phyloP scores from a whole-genome alignment of 1,140 invertebrate genomes.

The Camponotus pennsylvanicus region DNA sequence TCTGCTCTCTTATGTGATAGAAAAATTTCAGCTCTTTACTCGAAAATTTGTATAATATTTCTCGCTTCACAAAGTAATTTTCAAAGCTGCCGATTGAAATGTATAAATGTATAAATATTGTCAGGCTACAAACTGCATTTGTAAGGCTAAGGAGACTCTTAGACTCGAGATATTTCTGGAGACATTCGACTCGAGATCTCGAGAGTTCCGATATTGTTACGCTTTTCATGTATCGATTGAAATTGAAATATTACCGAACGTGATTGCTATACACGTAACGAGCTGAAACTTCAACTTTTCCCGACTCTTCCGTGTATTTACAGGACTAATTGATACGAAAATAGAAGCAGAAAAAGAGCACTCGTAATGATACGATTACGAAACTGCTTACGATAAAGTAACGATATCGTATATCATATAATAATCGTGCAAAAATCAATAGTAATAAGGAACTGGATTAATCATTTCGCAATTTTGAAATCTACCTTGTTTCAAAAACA shows the following conservation, averaged over 20 bases:
- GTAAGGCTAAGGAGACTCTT: not conserved
- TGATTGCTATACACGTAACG: constrained; percentile 10
- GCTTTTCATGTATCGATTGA: constrained; percentile 29
- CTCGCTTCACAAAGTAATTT: not conserved
- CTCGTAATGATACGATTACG: constrained; percentile 51
- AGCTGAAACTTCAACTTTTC: constrained; percentile 42
- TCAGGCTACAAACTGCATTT: not conserved
- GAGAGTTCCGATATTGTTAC: no score
- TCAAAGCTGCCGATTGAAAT: not conserved
- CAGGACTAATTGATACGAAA: constrained; percentile 19
- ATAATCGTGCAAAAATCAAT: not conserved
- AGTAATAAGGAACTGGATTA: constrained; percentile 39
- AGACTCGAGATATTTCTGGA: not conserved
- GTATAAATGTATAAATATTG: constrained; percentile 24
- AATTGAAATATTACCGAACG: constrained; percentile 14
- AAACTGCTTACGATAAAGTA: constrained; percentile 17
- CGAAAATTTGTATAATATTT: constrained; percentile 26
- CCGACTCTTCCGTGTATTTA: not conserved
- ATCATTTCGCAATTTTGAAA: constrained; percentile 22
- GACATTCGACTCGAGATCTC: not conserved
- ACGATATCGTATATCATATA: constrained; percentile 25
- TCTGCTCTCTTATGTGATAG: not conserved
- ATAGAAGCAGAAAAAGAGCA: constrained; percentile 42
- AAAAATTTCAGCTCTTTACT: constrained; percentile 21
- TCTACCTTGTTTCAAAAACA: not conserved